Evolutionary conservation across 1,140 invertebrate genomes (phyloP).

Genomic region (Zaprionus taronus): DNA sequence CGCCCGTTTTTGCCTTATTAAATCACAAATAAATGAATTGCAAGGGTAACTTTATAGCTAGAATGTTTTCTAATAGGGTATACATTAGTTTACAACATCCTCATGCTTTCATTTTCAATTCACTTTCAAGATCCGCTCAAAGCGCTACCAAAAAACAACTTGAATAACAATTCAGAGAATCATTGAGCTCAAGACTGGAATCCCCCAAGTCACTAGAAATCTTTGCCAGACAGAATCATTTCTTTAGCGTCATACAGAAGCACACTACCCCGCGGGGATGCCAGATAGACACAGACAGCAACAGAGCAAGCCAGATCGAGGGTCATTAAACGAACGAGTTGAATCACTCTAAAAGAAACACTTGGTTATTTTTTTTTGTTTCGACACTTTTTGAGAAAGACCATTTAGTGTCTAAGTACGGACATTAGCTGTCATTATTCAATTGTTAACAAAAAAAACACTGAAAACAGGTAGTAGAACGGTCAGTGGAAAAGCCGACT

Average conservation of each 20-base stretch:
- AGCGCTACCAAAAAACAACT: background rate
- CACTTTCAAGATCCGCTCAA: background rate
- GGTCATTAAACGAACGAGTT: slow-evolving; percentile 10
- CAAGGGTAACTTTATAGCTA: too few species aligned
- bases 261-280: background rate
- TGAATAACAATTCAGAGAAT: slow-evolving; percentile 1
- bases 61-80: background rate
- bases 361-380: slow-evolving; percentile 34
- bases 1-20: too few species aligned
- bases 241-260: background rate
- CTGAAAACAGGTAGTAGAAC: background rate
- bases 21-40: too few species aligned
- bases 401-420: background rate
- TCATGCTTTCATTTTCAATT: background rate
- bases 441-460: background rate
- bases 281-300: background rate
- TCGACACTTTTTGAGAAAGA: slow-evolving; percentile 5
- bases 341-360: background rate
- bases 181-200: background rate
- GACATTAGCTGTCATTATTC: slow-evolving; percentile 26
- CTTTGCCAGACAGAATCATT: background rate
- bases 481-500: background rate
- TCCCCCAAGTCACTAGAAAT: background rate
- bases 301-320: background rate
- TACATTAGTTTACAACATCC: background rate